These are phyloP conservation scores for Psilopsiagon aurifrons DNA, from an alignment of 2,113 vertebrate species.

Conservation along the genomic window DNA sequence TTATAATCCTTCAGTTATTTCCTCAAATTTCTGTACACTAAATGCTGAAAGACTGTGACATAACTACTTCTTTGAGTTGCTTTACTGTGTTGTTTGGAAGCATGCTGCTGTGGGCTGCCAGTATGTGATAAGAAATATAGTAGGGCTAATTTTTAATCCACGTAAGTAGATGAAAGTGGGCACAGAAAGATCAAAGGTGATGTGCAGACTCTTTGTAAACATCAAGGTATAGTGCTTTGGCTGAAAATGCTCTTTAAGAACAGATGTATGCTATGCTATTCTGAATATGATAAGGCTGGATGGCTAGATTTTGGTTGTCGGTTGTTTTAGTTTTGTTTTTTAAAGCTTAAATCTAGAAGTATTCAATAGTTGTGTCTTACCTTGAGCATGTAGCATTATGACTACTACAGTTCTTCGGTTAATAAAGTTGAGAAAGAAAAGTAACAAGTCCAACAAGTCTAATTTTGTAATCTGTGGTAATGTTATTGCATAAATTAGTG, in stretches of 20 bases:
- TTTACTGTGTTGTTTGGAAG: slow-evolving; percentile 45
- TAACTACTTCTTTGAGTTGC: slow-evolving; percentile 9
- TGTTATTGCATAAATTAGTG: slow-evolving; percentile 76
- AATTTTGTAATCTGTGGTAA: not conserved
- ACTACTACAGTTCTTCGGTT: slow-evolving; percentile 64
- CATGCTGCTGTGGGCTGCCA: slow-evolving; percentile 36
- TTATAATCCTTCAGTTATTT: not conserved
- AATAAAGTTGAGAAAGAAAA: slow-evolving; percentile 55
- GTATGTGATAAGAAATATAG: not conserved
- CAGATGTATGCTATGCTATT: slow-evolving; percentile 8
- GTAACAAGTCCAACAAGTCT: slow-evolving; percentile 43
- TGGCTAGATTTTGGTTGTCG: not conserved
- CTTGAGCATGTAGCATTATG: slow-evolving; percentile 47
- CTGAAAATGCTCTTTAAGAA: slow-evolving; percentile 7
- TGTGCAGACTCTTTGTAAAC: slow-evolving; percentile 9
- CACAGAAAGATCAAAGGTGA: slow-evolving; percentile 6
- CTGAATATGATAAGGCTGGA: slow-evolving; percentile 20
- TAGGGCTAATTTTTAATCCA: not conserved
- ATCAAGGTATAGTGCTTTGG: not conserved
- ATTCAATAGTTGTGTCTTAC: slow-evolving; percentile 65
- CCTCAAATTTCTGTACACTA: not conserved
- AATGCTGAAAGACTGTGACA: slow-evolving; percentile 49
- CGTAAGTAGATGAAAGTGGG: not conserved
- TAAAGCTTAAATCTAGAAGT: slow-evolving; percentile 5
- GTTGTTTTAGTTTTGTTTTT: not conserved